These are phyloP conservation scores for Dinocampus coccinellae DNA, from an alignment of 2,888 invertebrate species.

Conservation along the genomic window DNA sequence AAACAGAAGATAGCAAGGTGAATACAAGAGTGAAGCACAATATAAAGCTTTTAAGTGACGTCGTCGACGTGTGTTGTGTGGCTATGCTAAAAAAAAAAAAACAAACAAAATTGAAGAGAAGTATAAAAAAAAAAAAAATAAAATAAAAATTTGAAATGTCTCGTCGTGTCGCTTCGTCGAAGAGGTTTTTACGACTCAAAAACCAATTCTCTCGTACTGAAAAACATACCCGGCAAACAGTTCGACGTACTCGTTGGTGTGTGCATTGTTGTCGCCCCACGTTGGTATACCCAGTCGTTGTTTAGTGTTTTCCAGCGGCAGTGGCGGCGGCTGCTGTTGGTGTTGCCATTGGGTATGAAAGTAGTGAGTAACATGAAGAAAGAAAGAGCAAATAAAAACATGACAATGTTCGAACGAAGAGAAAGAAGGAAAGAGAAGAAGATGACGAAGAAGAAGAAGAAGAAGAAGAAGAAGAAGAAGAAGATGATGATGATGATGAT, in stretches of 20 bases:
- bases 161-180: constrained; percentile 36
- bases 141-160: constrained; percentile 21
- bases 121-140: not conserved
- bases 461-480: not conserved
- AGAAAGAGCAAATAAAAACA: not conserved
- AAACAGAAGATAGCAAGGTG: too few relatives aligned
- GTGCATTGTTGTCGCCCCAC: constrained; percentile 36
- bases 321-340: not conserved
- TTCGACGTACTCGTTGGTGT: constrained; percentile 34
- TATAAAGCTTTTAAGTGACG: too few relatives aligned
- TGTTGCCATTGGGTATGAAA: not conserved
- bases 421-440: not conserved
- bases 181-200: constrained; percentile 41
- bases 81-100: too few relatives aligned
- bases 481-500: constrained; percentile 24
- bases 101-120: too few relatives aligned
- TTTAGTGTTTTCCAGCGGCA: not conserved
- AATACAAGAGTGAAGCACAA: too few relatives aligned
- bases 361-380: too few relatives aligned
- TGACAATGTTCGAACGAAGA: not conserved
- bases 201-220: constrained; percentile 32
- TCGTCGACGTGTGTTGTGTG: too few relatives aligned
- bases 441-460: not conserved
- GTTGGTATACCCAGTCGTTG: too few relatives aligned
- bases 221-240: constrained; percentile 12